Evolutionary conservation across 2,797 vertebrate species (phyloP).

Genomic region (Falco peregrinus): DNA sequence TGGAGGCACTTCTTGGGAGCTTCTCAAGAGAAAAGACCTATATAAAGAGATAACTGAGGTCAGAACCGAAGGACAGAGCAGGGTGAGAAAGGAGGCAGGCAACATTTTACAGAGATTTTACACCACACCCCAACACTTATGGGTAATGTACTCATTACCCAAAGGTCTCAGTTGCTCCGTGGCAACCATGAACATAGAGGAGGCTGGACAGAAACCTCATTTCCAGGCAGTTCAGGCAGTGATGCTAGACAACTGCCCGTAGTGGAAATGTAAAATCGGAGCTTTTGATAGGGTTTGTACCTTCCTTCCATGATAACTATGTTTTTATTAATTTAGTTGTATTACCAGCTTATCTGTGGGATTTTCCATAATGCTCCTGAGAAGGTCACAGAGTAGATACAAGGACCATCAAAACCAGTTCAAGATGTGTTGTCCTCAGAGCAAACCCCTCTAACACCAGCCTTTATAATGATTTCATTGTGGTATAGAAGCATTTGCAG

Average conservation of each 20-base stretch:
- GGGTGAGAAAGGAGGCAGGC: neutral
- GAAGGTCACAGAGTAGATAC: neutral
- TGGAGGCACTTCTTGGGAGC: neutral
- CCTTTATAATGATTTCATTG: neutral
- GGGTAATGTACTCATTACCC: neutral
- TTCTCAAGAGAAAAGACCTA: neutral
- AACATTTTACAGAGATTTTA: neutral
- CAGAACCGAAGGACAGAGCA: neutral
- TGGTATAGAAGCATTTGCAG: neutral
- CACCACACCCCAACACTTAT: fast-evolving
- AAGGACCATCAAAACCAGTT: neutral
- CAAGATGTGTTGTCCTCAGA: neutral
- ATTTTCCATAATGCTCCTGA: neutral
- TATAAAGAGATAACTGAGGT: neutral
- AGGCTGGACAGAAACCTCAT: neutral
- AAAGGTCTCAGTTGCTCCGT: neutral
- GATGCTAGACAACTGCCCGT: neutral
- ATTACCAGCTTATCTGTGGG: neutral
- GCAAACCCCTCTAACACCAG: neutral
- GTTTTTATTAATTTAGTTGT: neutral
- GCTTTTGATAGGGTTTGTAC: neutral
- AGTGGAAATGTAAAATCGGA: neutral
- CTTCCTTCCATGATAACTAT: neutral
- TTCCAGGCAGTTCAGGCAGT: neutral
- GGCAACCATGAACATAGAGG: neutral